A percentile compares a stretch with the other conserved stretches of the same genome.
Evolutionary conservation across 2,888 invertebrate genomes (phyloP).

Genomic region (Cepaea hortensis): DNA sequence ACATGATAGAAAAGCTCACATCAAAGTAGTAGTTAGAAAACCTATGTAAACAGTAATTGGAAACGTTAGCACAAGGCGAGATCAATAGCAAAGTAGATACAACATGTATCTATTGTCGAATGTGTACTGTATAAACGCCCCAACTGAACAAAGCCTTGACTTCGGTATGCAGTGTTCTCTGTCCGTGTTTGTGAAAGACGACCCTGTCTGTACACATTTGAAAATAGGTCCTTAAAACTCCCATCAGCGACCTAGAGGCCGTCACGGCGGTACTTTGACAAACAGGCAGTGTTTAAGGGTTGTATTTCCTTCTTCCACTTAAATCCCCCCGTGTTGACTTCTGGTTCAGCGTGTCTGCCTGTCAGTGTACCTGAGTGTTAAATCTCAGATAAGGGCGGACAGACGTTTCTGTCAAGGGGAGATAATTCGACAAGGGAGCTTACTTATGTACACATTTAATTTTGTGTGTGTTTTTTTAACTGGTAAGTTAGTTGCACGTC

Average conservation of each 20-base stretch:
- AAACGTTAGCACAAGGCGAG: too few species aligned
- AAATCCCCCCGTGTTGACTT: not conserved
- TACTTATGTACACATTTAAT: too few species aligned
- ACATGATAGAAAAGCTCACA: too few species aligned
- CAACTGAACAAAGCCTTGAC: not conserved
- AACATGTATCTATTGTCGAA: too few species aligned
- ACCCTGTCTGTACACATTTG: not conserved
- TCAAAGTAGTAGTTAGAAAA: too few species aligned
- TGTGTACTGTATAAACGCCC: too few species aligned
- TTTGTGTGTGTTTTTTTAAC: too few species aligned
- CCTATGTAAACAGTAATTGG: too few species aligned
- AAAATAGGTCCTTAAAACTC: not conserved
- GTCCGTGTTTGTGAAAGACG: not conserved
- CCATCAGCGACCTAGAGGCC: conserved; percentile 1
- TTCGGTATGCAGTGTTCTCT: not conserved
- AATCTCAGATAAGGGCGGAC: not conserved
- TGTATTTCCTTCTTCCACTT: not conserved
- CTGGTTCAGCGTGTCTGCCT: not conserved
- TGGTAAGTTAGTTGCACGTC: too few species aligned
- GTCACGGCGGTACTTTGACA: not conserved
- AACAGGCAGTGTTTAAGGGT: not conserved
- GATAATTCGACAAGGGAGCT: too few species aligned
- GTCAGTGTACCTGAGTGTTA: not conserved
- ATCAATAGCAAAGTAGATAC: too few species aligned
- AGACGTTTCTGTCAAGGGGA: too few species aligned